phyloP scores from a whole-genome alignment of 2,888 invertebrate genomes.

The Opisthograptis luteolata region DNA sequence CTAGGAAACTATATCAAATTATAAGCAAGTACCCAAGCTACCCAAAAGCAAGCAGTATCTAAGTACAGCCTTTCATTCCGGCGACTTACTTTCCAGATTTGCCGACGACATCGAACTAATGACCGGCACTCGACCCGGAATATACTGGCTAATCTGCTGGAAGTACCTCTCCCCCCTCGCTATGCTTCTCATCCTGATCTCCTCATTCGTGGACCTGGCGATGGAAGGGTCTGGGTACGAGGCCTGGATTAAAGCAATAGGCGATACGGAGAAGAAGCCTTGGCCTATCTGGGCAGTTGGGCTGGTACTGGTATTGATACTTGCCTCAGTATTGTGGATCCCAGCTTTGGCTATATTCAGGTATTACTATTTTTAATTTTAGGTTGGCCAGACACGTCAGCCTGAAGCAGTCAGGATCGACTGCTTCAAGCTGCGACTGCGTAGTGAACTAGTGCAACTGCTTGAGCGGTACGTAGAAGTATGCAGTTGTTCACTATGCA shows the following conservation, averaged over 20 bases:
- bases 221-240: conserved; percentile 93
- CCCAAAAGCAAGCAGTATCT: no score
- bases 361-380: conserved; percentile 51
- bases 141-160: conserved; percentile 98
- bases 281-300: conserved; percentile 95
- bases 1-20: no score
- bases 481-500: no score
- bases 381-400: no score
- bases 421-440: no score
- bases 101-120: conserved; percentile 97
- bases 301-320: conserved; percentile 88
- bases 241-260: conserved; percentile 91
- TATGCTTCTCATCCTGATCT: conserved; percentile 93
- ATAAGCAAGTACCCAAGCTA: no score
- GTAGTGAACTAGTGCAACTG: no score
- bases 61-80: no score
- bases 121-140: conserved; percentile 94
- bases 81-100: conserved; percentile 85
- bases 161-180: conserved; percentile 95
- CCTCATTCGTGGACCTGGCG: conserved; percentile 92
- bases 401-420: no score
- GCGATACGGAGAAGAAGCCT: conserved; percentile 89
- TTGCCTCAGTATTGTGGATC: conserved; percentile 94
- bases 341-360: conserved; percentile 92
- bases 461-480: no score